Percentiles rank a stretch among this genome's conserved stretches.
Evolutionary conservation across 2,888 invertebrate genomes (phyloP).

Genomic region (Xanthorhoe spadicearia): DNA sequence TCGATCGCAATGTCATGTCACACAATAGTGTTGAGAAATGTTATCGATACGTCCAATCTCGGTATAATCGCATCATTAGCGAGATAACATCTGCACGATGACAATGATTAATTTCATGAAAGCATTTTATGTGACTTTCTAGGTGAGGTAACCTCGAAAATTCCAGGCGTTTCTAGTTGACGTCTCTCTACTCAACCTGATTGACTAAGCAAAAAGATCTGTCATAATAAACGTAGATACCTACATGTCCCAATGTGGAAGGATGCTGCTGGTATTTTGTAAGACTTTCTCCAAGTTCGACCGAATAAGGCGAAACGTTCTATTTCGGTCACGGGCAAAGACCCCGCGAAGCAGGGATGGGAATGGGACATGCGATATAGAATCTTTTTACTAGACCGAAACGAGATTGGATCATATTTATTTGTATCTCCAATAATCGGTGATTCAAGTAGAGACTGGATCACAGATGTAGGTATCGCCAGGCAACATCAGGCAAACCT

Average conservation of each 20-base stretch:
- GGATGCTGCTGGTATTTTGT: slow-evolving; percentile 25
- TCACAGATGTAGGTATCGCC: too few relatives aligned
- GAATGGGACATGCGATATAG: slow-evolving; percentile 21
- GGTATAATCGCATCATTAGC: slow-evolving; percentile 42
- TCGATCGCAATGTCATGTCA: slow-evolving; percentile 18
- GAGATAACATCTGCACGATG: slow-evolving; percentile 36
- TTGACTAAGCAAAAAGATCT: background rate
- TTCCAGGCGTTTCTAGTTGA: background rate
- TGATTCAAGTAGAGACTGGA: too few relatives aligned
- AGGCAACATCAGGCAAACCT: too few relatives aligned
- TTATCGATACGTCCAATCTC: slow-evolving; percentile 32
- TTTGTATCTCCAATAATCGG: too few relatives aligned
- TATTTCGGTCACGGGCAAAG: slow-evolving; percentile 50
- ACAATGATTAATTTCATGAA: slow-evolving; percentile 43
- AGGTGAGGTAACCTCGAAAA: slow-evolving; percentile 3
- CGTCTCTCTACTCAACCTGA: too few relatives aligned
- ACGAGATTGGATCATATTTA: too few relatives aligned
- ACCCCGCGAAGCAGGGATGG: slow-evolving; percentile 37
- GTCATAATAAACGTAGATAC: background rate
- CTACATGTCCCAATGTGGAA: slow-evolving; percentile 15
- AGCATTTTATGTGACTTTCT: slow-evolving; percentile 36
- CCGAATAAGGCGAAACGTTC: slow-evolving; percentile 42
- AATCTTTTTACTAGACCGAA: background rate
- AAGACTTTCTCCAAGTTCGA: slow-evolving; percentile 33
- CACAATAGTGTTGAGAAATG: slow-evolving; percentile 33